A percentile compares a stretch with the other conserved stretches of the same genome.
Conservation (phyloP, 1,140 invertebrate genomes). For the Rhopalosiphum padi region DNA sequence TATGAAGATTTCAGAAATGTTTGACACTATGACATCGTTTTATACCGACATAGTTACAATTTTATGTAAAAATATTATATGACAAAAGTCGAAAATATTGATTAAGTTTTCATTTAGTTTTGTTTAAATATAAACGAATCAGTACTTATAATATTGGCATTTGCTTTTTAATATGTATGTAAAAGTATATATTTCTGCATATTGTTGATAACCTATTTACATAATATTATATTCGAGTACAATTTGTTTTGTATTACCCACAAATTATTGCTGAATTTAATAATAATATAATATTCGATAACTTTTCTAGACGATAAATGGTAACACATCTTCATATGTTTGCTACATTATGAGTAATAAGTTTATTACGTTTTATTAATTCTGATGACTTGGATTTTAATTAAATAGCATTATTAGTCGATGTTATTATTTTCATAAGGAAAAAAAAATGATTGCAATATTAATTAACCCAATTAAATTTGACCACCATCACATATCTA, state of each 20-base stretch:
- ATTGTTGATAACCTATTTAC: not conserved
- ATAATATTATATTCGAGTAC: not conserved
- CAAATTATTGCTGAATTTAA: not conserved
- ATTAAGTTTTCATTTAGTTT: too few species aligned
- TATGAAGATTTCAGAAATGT: too few species aligned
- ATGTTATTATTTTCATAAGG: not conserved
- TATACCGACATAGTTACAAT: too few species aligned
- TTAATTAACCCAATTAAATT: conserved; percentile 50
- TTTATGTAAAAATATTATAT: too few species aligned
- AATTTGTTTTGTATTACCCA: not conserved
- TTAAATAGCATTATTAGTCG: not conserved
- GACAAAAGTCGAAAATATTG: too few species aligned
- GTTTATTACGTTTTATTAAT: not conserved
- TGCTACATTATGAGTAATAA: not conserved
- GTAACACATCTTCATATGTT: not conserved
- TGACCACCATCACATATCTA: not conserved
- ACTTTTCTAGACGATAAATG: not conserved
- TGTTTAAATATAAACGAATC: too few species aligned
- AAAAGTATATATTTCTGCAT: too few species aligned
- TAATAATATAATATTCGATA: not conserved
- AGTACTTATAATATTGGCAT: too few species aligned
- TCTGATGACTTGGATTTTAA: not conserved
- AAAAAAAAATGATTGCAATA: conserved; percentile 16
- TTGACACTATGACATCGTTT: too few species aligned
- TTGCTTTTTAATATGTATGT: too few species aligned